Conservation (phyloP, 2,797 vertebrate species). For the Euphonia xanthogaster region DNA sequence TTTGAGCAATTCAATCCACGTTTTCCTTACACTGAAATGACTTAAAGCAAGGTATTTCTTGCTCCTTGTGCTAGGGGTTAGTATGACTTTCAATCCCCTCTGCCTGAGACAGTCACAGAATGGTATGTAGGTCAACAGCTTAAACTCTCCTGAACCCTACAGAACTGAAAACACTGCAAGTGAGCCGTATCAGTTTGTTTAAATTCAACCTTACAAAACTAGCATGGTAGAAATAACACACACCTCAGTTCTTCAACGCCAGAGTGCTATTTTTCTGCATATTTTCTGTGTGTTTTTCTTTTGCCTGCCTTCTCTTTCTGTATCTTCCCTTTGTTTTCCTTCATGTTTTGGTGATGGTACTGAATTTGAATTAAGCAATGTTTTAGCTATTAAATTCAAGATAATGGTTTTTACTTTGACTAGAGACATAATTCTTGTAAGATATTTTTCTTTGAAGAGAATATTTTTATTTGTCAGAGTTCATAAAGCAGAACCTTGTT, state of each 20-base stretch:
- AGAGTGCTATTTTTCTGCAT: not conserved
- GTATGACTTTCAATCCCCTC: not conserved
- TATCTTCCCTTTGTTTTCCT: not conserved
- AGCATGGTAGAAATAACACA: not conserved
- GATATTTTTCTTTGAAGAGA: not conserved
- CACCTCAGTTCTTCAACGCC: not conserved
- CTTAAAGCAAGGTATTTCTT: not conserved
- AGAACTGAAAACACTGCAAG: not conserved
- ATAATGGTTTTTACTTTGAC: not conserved
- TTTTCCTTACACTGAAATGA: not conserved
- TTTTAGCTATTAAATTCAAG: not conserved
- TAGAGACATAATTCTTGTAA: not conserved
- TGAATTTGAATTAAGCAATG: not conserved
- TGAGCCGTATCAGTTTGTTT: not conserved
- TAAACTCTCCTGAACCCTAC: not conserved
- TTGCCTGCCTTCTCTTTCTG: not conserved
- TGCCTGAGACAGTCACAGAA: not conserved
- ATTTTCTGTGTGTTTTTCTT: not conserved
- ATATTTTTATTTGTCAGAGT: not conserved
- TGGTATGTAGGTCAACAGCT: not conserved
- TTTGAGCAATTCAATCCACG: not conserved
- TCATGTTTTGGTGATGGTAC: not conserved
- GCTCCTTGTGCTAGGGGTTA: not conserved
- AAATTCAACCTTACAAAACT: not conserved
- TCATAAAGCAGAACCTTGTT: not conserved